phyloP scores from a whole-genome alignment of 53 echinoderm and acorn worm species.

The Echinometra lucunter region DNA sequence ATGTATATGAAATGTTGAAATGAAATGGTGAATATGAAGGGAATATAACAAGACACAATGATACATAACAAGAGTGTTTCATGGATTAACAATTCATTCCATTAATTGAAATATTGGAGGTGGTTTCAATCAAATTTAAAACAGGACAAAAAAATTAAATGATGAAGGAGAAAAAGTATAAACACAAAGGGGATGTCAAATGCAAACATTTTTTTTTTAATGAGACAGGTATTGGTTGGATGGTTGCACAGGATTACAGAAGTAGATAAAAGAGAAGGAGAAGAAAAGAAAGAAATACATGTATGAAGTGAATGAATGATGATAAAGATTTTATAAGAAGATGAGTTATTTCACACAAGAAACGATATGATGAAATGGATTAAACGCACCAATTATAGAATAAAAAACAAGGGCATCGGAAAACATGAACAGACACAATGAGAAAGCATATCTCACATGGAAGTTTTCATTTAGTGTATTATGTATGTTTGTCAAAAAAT shows the following conservation, averaged over 20 bases:
- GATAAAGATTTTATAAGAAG: background rate
- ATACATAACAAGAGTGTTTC: background rate
- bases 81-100: background rate
- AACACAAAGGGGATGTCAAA: background rate
- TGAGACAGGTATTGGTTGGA: background rate
- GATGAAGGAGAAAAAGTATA: background rate
- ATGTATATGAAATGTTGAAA: background rate
- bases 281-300: background rate
- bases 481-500: background rate
- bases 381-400: background rate
- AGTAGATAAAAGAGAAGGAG: background rate
- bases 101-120: background rate
- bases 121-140: background rate
- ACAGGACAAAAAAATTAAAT: background rate
- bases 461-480: background rate
- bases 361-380: background rate
- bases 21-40: background rate
- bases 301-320: conserved; percentile 6
- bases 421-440: background rate
- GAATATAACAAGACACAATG: background rate
- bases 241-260: background rate
- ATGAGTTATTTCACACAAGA: conserved; percentile 3
- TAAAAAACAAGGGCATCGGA: background rate
- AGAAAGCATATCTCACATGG: background rate
- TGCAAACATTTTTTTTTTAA: background rate